Evolutionary conservation across 2,888 invertebrate genomes (phyloP).

Genomic region (Diloba caeruleocephala): DNA sequence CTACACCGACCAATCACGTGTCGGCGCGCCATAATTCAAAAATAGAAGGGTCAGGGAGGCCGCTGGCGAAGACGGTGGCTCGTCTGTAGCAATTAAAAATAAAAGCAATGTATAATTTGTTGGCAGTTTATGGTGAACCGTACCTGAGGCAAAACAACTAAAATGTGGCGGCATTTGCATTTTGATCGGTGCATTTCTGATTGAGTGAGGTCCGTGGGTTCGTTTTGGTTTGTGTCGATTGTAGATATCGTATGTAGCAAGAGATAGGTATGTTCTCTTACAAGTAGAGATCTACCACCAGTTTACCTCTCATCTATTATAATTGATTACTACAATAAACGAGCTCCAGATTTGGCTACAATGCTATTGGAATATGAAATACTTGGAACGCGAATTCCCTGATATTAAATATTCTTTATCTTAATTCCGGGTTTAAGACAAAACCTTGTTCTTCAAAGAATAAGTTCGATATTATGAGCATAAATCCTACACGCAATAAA

Average conservation of each 20-base stretch:
- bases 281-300: too few species aligned
- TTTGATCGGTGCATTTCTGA: conserved; percentile 83
- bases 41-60: conserved; percentile 78
- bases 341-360: too few species aligned
- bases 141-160: conserved; percentile 75
- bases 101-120: conserved; percentile 86
- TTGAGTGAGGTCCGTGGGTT: conserved; percentile 74
- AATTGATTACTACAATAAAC: too few species aligned
- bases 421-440: too few species aligned
- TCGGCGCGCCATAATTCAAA: conserved; percentile 84
- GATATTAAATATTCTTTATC: too few species aligned
- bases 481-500: too few species aligned
- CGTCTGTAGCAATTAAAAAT: conserved; percentile 86
- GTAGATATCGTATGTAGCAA: conserved; percentile 18
- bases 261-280: conserved; percentile 9
- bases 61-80: conserved; percentile 85
- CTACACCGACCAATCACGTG: conserved; percentile 81
- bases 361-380: too few species aligned
- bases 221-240: conserved; percentile 29
- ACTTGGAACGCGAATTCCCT: too few species aligned
- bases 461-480: too few species aligned
- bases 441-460: too few species aligned
- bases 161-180: conserved; percentile 73
- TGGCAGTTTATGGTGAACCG: conserved; percentile 80
- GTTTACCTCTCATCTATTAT: too few species aligned